Percentiles rank a stretch among this genome's conserved stretches.
Conservation (phyloP, 1,140 invertebrate species). For the silkworm (Bombyx mori) region ASM3026992v2 NC_085119.1:2383501-2384000, state of each 20-base stretch:
- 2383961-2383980: too few relatives aligned
- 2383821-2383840: conserved; percentile 15
- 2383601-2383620: conserved; percentile 6
- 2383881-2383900: conserved; percentile 18
- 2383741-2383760: conserved; percentile 6
- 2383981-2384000: too few relatives aligned
- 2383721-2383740: conserved; percentile 11
- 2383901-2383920: conserved; percentile 19
- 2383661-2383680: conserved; percentile 10
- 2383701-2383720: conserved; percentile 18
- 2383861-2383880: conserved; percentile 14
- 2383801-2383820: conserved; percentile 8
- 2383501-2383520: conserved; percentile 10
- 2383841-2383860: conserved; percentile 12
- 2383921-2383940: conserved; percentile 14
- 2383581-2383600: conserved; percentile 7
- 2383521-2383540: conserved; percentile 7
- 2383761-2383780: conserved; percentile 8
- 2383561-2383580: conserved; percentile 8
- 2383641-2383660: conserved; percentile 16
- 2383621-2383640: conserved; percentile 14
- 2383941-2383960: conserved; percentile 9
- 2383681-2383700: conserved; percentile 6
- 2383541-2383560: background rate
- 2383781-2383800: conserved; percentile 12